Base-by-base conservation (phyloP, 2,113 vertebrate species). In the Amphiprion ocellaris region DNA sequence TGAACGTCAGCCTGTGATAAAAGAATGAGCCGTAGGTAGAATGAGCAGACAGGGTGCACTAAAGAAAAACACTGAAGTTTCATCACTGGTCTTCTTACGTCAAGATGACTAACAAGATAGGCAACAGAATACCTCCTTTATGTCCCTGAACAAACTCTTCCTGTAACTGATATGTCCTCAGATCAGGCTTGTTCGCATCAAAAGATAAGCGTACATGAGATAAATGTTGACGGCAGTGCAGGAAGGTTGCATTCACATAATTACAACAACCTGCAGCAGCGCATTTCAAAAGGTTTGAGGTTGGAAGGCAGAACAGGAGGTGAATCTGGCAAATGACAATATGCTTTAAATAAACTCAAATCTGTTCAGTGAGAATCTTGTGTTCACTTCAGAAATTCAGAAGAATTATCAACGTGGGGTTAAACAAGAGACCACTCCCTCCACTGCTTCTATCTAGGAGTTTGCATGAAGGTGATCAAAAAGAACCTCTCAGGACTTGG, bases 51-150 rank as follows among this genome's bases (percentile, higher is more conserved):
- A 37, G 50, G 19, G 12, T 65, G 59, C 12, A 33, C 47, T 23
- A 11, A 82, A 85, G 44, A 67, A 77, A 79, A 87, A 79, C 69
- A 80, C 4, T 5, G 53, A 11, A 4, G 26, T 79, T 87, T 83
- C 70, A 86, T 86, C 86, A 77, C 21, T 4, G 6, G 23, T 19
- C 61, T 24, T 81, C 64, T 80, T 80, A 86, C 79, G 83, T 91
- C 89, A 92, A 92, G 88, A 92, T 93, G 55, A 71, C 50, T 46
- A 54, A 75, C 54, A 52, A 78, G 90, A 93, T 90, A 90, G 17
- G 53, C 33, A 72, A 44, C 53, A 86, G 63, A 80, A 87, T 69
- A 46, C 65, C 75, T 87, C 47, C 80, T 82, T 84, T 61, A 73
- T 85, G 72, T 81, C 77, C 78, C 67, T 39, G 28, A 85, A 79